Conservation (phyloP, 2,888 invertebrate genomes). For the Idaea aversata region DNA sequence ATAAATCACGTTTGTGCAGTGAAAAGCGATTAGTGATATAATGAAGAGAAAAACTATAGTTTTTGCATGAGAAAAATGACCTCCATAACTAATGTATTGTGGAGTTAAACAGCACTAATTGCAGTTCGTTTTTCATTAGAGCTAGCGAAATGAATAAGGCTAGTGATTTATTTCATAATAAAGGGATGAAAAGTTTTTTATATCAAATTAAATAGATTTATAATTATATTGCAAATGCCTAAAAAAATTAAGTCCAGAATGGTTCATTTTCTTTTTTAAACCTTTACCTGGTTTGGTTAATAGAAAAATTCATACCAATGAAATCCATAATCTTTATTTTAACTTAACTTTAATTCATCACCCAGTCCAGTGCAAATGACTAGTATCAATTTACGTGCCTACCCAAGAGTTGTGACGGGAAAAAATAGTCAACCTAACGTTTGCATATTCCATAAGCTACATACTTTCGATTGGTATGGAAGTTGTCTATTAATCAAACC, state of each 20-base stretch:
- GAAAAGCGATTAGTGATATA: not conserved
- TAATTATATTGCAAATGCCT: too few relatives aligned
- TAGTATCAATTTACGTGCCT: too few relatives aligned
- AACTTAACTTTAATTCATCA: too few relatives aligned
- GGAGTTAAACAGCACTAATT: not conserved
- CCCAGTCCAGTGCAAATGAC: too few relatives aligned
- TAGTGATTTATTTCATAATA: too few relatives aligned
- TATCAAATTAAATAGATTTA: too few relatives aligned
- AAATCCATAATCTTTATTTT: too few relatives aligned
- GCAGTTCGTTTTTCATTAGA: not conserved
- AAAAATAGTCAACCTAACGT: not conserved
- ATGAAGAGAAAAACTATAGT: not conserved
- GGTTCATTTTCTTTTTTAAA: not conserved
- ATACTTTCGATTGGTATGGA: not conserved
- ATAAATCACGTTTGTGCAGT: not conserved
- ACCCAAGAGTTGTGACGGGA: not conserved
- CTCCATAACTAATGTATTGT: constrained; percentile 2
- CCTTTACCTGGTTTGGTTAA: too few relatives aligned
- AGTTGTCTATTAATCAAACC: too few relatives aligned
- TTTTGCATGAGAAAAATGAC: not conserved
- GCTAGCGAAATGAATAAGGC: not conserved
- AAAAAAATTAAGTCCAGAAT: not conserved
- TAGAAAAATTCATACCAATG: too few relatives aligned
- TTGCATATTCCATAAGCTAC: not conserved
- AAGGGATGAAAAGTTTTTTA: too few relatives aligned